Percentiles rank a stretch among this genome's conserved stretches.
Conservation (phyloP, 2,113 vertebrate genomes). For the Neoarius graeffei region DNA sequence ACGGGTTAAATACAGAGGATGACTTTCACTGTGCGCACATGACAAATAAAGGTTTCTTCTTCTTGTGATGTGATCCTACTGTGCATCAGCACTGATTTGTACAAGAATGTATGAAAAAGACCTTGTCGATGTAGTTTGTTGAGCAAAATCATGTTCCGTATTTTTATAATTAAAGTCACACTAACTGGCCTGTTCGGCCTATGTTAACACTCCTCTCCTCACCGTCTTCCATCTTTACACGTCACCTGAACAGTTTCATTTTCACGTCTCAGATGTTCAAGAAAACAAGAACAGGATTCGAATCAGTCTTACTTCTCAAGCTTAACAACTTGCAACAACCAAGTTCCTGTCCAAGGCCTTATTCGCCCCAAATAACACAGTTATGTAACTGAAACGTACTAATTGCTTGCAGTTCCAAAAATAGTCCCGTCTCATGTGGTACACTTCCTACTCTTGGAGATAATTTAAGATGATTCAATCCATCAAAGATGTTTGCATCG, state of each 20-base stretch:
- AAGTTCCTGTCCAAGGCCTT: not conserved
- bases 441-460: not conserved
- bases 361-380: slow-evolving; percentile 18
- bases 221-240: not conserved
- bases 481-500: not conserved
- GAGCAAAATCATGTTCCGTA: not conserved
- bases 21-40: too few species aligned
- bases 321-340: not conserved
- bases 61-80: not conserved
- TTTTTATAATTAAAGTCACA: not conserved
- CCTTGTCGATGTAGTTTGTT: not conserved
- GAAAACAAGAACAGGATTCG: not conserved
- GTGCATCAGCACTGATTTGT: not conserved
- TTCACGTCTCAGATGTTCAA: not conserved
- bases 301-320: not conserved
- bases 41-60: too few species aligned
- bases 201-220: not conserved
- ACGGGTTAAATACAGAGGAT: too few species aligned
- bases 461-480: slow-evolving; percentile 28
- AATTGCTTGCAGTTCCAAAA: not conserved
- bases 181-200: not conserved
- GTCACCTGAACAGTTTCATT: not conserved
- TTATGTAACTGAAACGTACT: slow-evolving; percentile 31
- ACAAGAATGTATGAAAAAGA: not conserved
- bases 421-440: slow-evolving; percentile 23